Base-by-base conservation (phyloP, 2,797 vertebrate genomes). In the Momotus momota region DNA sequence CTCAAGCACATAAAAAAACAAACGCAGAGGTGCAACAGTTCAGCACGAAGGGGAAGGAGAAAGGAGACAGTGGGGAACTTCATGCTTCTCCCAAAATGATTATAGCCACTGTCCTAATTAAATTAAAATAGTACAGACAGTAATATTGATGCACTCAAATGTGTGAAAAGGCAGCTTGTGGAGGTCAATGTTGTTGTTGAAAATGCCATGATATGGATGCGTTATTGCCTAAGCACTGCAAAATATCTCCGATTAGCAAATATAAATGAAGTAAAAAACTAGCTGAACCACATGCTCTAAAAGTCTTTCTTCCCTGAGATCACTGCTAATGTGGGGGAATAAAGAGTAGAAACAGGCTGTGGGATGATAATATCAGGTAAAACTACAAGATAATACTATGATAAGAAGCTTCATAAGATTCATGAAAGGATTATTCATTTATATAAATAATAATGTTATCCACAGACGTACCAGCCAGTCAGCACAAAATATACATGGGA, bases 21-120 rank as follows among this genome's bases (percentile, higher is more conserved):
- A 21, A 16, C 43, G 38, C 17, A 43, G 77, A 45, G 15, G 21
- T 71, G 41, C 62, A 83, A 54, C 20, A 71, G 49, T 14, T 83
- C 64, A 86, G 48, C 66, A 21, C 2, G 2, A 58, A 74, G 80
- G 19, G 31, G 61, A 86, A 91, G 33, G 79, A 26, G 27, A 81
- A 62, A 85, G 57, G 62, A 94, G 62, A 65, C n/a, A 43, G 12
- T 13, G 23, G 65, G 72, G 49, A 91, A 90, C 45, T 52, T 71
- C 61, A 67, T 18, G 52, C 55, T 86, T 85, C 80, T 48, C 91
- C 79, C 62, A 38, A 45, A 83, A 96, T 78, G 43, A 92, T 89
- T 90, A 74, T 38, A 96, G 90, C 58, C 65, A 55, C 66, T 35
- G 35, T 60, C 91, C 69, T 96, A 96, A 97, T 97, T 94, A 96